Base-by-base conservation (phyloP, 92 coral and sea anemone genomes). In the Scolanthus callimorphus region DNA sequence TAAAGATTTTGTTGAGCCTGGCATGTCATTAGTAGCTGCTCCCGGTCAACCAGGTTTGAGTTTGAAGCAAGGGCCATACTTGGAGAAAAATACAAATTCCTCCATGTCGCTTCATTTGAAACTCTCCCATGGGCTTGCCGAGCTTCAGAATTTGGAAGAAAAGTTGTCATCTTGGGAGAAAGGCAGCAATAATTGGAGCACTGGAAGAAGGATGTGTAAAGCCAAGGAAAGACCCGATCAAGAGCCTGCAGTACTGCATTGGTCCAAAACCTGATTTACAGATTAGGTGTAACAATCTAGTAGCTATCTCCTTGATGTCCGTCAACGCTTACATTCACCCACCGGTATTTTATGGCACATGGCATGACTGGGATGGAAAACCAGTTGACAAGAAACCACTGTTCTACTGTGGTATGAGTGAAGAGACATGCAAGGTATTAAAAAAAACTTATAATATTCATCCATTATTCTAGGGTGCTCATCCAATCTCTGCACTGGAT, bases 51-150 rank as follows among this genome's bases (percentile, higher is more conserved):
- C n/a, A n/a, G n/a, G 21, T 41, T 67, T 3, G 64, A 67, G 30
- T 67, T 67, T 41, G 51, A 67, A 55, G 73, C 27, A 29, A 31
- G 73, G 17, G 23, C 25, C 1, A 27, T 67, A 20, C 73, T 67
- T 9, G 58, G 58, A 28, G 64, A 67, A 27, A 52, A 52, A 15
- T 11, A 21, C 39, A 67, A 55, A 22, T 2, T 20, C 4, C 39
- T 51, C 34, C 52, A 62, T 8, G 13, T 67, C 6, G 51, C 19
- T 15, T 31, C 49, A 6, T 67, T 67, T 27, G 73, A 67, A 49
- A 37, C 73, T 3, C 43, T 67, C 2, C 73, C 73, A 2, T 67
- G 74, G 74, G 74, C 59, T 23, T 55, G 65, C 15, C 52, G 74
- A 11, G 23, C 23, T 20, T 10, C 12, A 4, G 52, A 46, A 19